Conservation (phyloP, 2,113 vertebrate species). For the Zeus faber region DNA sequence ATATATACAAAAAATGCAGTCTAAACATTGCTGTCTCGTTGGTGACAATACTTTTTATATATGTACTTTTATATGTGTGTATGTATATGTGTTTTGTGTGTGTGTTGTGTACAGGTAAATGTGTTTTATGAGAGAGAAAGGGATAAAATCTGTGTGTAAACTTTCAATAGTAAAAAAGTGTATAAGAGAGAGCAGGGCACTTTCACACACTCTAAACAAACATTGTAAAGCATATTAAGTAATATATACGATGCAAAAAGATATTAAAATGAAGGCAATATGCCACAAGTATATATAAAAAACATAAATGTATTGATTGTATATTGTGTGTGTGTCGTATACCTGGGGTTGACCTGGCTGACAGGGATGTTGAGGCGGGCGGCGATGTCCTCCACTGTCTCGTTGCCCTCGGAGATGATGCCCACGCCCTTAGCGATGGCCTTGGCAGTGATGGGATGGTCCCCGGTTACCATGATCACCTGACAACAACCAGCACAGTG, state of each 20-base stretch:
- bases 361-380: conserved; percentile 89
- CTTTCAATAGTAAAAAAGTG: too few relatives aligned
- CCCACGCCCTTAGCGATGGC: conserved; percentile 92
- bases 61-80: conserved; percentile 1
- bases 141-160: too few relatives aligned
- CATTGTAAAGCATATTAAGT: too few relatives aligned
- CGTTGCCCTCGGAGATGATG: conserved; percentile 91
- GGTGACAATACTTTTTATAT: too few relatives aligned
- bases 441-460: conserved; percentile 92
- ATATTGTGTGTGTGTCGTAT: conserved; percentile 6
- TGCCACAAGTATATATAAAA: too few relatives aligned
- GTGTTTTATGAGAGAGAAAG: too few relatives aligned
- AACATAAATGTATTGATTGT: not conserved
- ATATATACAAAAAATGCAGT: too few relatives aligned
- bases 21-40: too few relatives aligned
- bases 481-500: conserved; percentile 20
- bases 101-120: not conserved
- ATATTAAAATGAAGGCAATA: too few relatives aligned
- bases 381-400: conserved; percentile 90
- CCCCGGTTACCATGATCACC: conserved; percentile 92
- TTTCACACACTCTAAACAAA: too few relatives aligned
- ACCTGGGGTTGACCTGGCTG: conserved; percentile 90
- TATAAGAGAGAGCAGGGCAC: too few relatives aligned
- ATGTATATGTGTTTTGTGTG: not conserved
- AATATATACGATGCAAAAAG: too few relatives aligned